phyloP scores from a whole-genome alignment of 2,888 invertebrate species.

The Drosophila borborema region DNA sequence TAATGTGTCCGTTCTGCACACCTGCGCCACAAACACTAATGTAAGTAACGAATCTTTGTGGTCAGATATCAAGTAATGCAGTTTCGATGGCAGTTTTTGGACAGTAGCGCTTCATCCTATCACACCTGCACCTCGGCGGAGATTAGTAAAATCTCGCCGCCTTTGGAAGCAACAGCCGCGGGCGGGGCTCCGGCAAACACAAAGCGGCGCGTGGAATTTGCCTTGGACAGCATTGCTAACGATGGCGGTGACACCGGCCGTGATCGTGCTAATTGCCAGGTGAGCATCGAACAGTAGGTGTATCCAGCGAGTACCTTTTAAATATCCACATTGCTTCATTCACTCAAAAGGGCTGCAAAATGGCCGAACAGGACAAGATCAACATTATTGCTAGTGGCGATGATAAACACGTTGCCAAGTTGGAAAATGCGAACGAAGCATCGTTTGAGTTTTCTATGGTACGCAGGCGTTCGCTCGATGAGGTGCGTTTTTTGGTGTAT shows the following conservation, averaged over 20 bases:
- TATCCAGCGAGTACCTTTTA: conserved; percentile 6
- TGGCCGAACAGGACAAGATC: conserved; percentile 81
- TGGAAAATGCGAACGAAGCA: conserved; percentile 81
- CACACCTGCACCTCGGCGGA: conserved; percentile 84
- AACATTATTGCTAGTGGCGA: conserved; percentile 33
- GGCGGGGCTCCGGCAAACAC: conserved; percentile 38
- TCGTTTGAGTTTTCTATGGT: conserved; percentile 85
- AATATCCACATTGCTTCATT: conserved; percentile 37
- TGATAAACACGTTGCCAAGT: conserved; percentile 77
- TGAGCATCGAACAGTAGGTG: conserved; percentile 55
- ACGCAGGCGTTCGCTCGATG: conserved; percentile 79
- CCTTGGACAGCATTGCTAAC: conserved; percentile 44
- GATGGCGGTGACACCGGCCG: conserved; percentile 22
- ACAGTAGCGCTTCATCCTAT: conserved; percentile 84
- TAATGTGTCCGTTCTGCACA: conserved; percentile 79
- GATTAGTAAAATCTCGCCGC: conserved; percentile 76
- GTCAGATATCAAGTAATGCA: not conserved
- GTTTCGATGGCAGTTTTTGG: conserved; percentile 64
- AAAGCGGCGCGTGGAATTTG: conserved; percentile 76
- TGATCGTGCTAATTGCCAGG: conserved; percentile 69
- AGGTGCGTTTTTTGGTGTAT: conserved; percentile 67
- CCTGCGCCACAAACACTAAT: conserved; percentile 70
- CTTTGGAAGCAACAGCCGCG: conserved; percentile 41
- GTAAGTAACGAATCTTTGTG: conserved; percentile 43
- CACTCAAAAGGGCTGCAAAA: conserved; percentile 80